Base-by-base conservation (phyloP, 2,888 invertebrate species). In the Drosophila formosana region DNA sequence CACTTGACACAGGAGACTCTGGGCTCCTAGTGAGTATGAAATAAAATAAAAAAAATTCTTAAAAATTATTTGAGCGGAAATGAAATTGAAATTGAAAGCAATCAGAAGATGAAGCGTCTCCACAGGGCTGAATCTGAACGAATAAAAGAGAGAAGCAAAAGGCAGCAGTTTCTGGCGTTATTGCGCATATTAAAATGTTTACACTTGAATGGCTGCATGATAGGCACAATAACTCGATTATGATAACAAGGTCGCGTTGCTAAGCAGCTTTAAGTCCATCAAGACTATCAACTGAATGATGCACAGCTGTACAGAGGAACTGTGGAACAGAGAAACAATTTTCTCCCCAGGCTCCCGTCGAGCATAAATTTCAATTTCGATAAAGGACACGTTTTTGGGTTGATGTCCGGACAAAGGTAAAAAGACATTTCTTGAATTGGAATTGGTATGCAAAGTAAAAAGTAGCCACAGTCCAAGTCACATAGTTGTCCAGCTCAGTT, bases 181-280 rank as follows among this genome's bases (percentile, higher is more conserved):
- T 88, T 78, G 82, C 61, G 66, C 61, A 87, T 82, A 82, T 88
- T 88, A 82, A 87, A 85, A 88, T 85, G 67, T 76, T 85, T 82
- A 66, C 82, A 76, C 88, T 88, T 71, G 67, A 88, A 66, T 67
- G 80, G 58, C 30, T 66, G 37, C 55, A 52, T 61, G 68, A 78
- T 60, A 57, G 72, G 70, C 66, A 68, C 69, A 80, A 80, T 73
- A 78, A 72, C 71, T 76, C 64, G 76, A 82, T 82, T 82, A 76
- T 88, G 73, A 69, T 73, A 78, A 60, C 69, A 78, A 61, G 71
- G 56, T 41, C 65, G 41, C 39, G 51, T 72, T 68, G 56, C 62
- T 63, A 69, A n/a, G 72, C 72, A 34, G 60, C 39, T 65, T 25
- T 4, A 37, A 49, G 52, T 30, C 34, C 4, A 25, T 13, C 50